Evolutionary conservation across 2,888 invertebrate species (phyloP).

Genomic region (Cartodere bifasciata): DNA sequence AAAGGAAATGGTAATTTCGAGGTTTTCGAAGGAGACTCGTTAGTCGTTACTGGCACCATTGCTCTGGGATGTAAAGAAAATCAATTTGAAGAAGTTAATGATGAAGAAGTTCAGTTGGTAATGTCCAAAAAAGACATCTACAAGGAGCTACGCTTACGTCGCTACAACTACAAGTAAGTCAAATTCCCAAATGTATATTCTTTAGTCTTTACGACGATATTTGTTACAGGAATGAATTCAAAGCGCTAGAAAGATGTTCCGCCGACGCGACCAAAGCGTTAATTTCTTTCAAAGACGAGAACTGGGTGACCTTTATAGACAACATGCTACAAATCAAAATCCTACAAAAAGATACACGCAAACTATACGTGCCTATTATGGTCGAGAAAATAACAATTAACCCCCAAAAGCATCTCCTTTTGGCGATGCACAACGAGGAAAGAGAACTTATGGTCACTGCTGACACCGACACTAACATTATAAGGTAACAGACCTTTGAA

Average conservation of each 20-base stretch:
- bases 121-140: neutral
- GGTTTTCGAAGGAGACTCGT: neutral
- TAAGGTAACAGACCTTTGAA: too few species aligned
- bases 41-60: neutral
- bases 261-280: neutral
- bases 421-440: neutral
- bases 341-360: neutral
- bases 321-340: neutral
- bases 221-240: neutral
- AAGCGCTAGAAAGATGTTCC: neutral
- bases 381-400: neutral
- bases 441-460: too few species aligned
- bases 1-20: neutral
- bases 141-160: neutral
- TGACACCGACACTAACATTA: too few species aligned
- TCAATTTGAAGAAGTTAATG: neutral
- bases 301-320: conserved; percentile 1
- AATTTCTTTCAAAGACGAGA: neutral
- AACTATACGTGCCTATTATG: neutral
- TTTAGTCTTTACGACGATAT: neutral
- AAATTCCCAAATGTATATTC: neutral
- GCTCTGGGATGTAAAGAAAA: neutral
- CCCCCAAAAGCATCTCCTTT: neutral
- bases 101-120: neutral
- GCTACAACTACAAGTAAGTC: too few species aligned